Base-by-base conservation (phyloP, 23 tunicate genomes). In the Halocynthia aurantium region DNA sequence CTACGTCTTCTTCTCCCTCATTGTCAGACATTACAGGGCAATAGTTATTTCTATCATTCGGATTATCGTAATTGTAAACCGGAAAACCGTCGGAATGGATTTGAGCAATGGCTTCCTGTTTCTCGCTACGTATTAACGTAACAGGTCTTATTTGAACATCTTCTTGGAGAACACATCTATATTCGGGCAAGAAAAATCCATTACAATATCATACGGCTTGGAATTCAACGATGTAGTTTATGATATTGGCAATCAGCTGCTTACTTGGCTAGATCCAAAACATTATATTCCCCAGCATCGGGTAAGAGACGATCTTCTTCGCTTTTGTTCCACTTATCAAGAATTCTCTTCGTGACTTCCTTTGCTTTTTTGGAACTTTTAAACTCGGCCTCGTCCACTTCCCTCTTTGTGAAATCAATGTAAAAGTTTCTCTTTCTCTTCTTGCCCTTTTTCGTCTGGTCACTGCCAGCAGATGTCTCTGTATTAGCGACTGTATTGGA, bases 1-100 rank as follows among this genome's bases (percentile, higher is more conserved):
- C 55, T 5, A 11, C 6, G 8, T 74, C 60, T 17, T 54, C 13
- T 19, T 64, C 63, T 8, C 55, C 78, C 50, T 70, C 75, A 56
- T 74, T 64, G 78, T 74, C 78, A 10, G 78, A 53, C 78, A 53
- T 53, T 19, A 13, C 21, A 12, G 78, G 78, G 68, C 78, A 74
- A 74, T 74, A 74, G 56, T 74, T 74, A 17, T 74, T 74, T 6
- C 55, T 74, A 52, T 74, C 78, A 55, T 74, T 74, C 8, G 78
- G 64, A 55, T 74, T 74, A 55, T 74, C 78, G 20, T 74, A 74
- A 74, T 74, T 74, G 6, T 74, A 74, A 62, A 55, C 17, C 31
- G 64, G 64, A 8, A 74, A 13, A 5, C 55, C 22, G 21, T 74
- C 78, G 8, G 56, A 20, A 74, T 74, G 64, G 9, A 74, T 44